Evolutionary conservation across 2,797 vertebrate genomes (phyloP).

Genomic region (Benthosema pterotum): DNA sequence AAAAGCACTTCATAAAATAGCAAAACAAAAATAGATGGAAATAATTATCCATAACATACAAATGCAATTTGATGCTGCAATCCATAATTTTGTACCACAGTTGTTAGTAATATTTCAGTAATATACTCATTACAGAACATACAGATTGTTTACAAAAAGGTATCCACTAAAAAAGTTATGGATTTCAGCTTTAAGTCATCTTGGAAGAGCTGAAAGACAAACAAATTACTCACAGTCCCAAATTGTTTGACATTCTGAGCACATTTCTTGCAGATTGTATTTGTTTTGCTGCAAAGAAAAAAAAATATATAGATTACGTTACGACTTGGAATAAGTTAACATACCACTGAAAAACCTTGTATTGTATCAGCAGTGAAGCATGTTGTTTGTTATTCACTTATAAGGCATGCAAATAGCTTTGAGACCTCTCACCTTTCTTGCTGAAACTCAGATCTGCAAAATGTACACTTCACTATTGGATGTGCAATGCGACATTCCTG

Average conservation of each 20-base stretch:
- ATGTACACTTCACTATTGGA: slow-evolving; percentile 97
- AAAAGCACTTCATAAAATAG: slow-evolving; percentile 6
- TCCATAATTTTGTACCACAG: too few relatives aligned
- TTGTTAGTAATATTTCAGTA: not conserved
- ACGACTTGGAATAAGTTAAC: not conserved
- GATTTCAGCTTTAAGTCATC: too few relatives aligned
- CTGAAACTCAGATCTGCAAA: slow-evolving; percentile 97
- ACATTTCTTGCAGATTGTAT: slow-evolving; percentile 99
- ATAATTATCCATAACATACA: not conserved
- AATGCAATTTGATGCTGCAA: too few relatives aligned
- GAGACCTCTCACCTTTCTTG: slow-evolving; percentile 90
- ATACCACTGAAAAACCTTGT: not conserved
- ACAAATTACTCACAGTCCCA: slow-evolving; percentile 88
- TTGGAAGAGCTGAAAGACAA: not conserved
- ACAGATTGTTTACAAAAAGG: too few relatives aligned
- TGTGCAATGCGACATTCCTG: slow-evolving; percentile 98
- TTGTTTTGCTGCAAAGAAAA: slow-evolving; percentile 88
- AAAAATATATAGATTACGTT: too few relatives aligned
- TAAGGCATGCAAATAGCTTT: not conserved
- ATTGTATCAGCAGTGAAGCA: not conserved
- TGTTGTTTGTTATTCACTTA: not conserved
- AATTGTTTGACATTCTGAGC: slow-evolving; percentile 99
- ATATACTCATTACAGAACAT: too few relatives aligned
- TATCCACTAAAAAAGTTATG: too few relatives aligned
- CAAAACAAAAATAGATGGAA: not conserved